A percentile compares a stretch with the other conserved stretches of the same genome.
Conservation (phyloP, 2,797 vertebrate genomes). For the Acrocephalus scirpaceus region DNA sequence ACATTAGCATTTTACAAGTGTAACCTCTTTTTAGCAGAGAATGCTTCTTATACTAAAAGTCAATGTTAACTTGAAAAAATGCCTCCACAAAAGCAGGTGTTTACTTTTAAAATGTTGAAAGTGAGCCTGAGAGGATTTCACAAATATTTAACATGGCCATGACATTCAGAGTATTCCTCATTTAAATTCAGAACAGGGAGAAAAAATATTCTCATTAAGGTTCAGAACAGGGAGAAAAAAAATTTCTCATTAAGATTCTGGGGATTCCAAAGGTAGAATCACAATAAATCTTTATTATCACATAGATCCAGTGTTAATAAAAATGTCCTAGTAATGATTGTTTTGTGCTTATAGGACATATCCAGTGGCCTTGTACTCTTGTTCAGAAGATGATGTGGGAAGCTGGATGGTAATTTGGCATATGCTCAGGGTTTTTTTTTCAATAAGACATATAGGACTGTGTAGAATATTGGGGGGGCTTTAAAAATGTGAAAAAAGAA, state of each 20-base stretch:
- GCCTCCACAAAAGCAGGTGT: neutral
- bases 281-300: conserved; percentile 46
- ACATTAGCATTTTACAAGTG: neutral
- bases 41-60: neutral
- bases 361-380: neutral
- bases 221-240: neutral
- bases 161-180: conserved; percentile 4
- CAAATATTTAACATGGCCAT: conserved; percentile 48
- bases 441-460: neutral
- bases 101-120: conserved; percentile 15
- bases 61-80: neutral
- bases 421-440: neutral
- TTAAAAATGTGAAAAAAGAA: neutral
- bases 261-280: conserved; percentile 33
- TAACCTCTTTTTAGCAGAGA: neutral
- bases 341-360: conserved; percentile 13
- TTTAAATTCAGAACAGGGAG: conserved; percentile 27
- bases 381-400: neutral
- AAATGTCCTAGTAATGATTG: neutral
- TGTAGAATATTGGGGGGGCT: neutral
- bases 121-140: neutral
- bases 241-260: conserved; percentile 14
- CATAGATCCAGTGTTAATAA: conserved; percentile 37
- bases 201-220: neutral
- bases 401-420: neutral